Base-by-base conservation (phyloP, 2,888 invertebrate genomes). In the Pollenia angustigena region DNA sequence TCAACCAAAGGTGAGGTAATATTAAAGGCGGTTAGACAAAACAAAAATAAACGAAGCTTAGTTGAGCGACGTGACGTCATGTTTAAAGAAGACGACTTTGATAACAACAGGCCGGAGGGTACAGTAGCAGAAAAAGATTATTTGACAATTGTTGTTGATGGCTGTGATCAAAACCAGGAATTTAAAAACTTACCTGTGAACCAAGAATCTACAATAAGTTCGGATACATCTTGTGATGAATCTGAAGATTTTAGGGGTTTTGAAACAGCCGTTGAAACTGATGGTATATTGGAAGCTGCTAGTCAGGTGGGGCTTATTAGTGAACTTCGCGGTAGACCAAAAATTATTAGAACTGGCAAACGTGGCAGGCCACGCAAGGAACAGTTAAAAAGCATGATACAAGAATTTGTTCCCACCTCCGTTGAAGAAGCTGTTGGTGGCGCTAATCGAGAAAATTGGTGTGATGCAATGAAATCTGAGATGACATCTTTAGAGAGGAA, bases 1-100 rank as follows among this genome's bases (percentile, higher is more conserved):
- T 44, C 10, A 74, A 42, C 71, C 62, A 71, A 66, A 40, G 64
- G 79, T 32, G 54, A 42, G 11, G 58, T 81, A 1, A 64, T 87
- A 46, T 54, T 84, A 18, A 56, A 69, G 52, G 86, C 83, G 0
- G 14, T 14, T 0, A 72, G 32, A 42, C 18, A 40, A 16, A 56
- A 69, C 40, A 75, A n/a, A n/a, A n/a, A n/a, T n/a, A n/a, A n/a
- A n/a, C n/a, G n/a, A n/a, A n/a, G n/a, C n/a, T n/a, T n/a, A n/a
- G n/a, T n/a, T n/a, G n/a, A n/a, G n/a, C n/a, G n/a, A n/a, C n/a
- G n/a, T n/a, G n/a, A n/a, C n/a, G n/a, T n/a, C n/a, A n/a, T n/a
- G n/a, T n/a, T n/a, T n/a, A n/a, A n/a, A n/a, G n/a, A n/a, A n/a
- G n/a, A n/a, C n/a, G n/a, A n/a, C n/a, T n/a, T n/a, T n/a, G n/a